Evolutionary conservation across 2,888 invertebrate species (phyloP).

Genomic region (Resseliella maxima): DNA sequence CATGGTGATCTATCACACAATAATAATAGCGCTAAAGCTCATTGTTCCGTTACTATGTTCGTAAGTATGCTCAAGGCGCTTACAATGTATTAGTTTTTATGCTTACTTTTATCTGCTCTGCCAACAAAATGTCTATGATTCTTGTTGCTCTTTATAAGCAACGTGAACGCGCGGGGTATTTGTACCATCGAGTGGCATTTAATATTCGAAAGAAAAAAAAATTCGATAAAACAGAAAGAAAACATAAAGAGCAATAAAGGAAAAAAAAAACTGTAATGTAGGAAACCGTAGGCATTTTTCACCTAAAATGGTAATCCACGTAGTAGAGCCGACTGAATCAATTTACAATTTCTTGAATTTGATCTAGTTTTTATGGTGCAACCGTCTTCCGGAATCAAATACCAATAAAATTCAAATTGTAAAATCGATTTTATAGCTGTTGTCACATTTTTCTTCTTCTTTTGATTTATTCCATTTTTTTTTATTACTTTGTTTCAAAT

Average conservation of each 20-base stretch:
- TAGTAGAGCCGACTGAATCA: constrained; percentile 8
- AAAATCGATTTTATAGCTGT: not conserved
- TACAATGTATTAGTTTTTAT: constrained; percentile 28
- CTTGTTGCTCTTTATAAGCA: not conserved
- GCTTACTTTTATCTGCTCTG: not conserved
- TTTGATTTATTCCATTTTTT: not conserved
- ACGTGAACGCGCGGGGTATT: not conserved
- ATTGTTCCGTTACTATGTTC: constrained; percentile 37
- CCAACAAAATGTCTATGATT: not conserved
- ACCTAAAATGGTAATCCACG: constrained; percentile 19
- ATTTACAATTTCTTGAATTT: not conserved
- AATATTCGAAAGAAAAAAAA: not conserved
- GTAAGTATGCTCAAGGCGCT: not conserved
- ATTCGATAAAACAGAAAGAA: not conserved
- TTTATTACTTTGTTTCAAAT: not conserved
- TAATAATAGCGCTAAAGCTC: constrained; percentile 15
- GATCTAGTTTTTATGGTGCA: not conserved
- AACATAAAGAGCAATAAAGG: not conserved
- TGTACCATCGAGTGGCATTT: constrained; percentile 39
- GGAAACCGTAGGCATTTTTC: constrained; percentile 51
- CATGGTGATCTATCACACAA: constrained; percentile 21
- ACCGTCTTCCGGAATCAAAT: not conserved
- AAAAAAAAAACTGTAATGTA: not conserved
- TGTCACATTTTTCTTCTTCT: not conserved
- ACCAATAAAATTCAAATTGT: not conserved